A percentile compares a stretch with the other conserved stretches of the same genome.
phyloP scores from a whole-genome alignment of 2,797 vertebrate genomes.

The Smutsia temminckii region DNA sequence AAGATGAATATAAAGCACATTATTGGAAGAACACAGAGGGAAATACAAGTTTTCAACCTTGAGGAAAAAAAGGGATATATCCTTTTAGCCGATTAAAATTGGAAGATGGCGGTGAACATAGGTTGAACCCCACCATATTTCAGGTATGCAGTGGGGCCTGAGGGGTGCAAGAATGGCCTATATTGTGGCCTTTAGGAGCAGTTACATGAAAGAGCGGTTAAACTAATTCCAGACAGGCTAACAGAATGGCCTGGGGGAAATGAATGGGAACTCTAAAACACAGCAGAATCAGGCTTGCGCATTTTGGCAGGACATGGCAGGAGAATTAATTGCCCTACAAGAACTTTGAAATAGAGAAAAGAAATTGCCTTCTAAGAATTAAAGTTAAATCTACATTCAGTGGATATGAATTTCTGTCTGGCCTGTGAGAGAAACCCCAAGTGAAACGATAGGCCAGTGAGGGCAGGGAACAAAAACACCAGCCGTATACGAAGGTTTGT shows the following conservation, averaged over 20 bases:
- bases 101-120: neutral
- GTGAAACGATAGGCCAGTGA: neutral
- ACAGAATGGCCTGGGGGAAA: neutral
- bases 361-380: neutral
- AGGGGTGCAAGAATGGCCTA: rapidly evolving
- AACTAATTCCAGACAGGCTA: neutral
- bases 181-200: neutral
- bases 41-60: neutral
- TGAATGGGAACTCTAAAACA: neutral
- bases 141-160: rapidly evolving
- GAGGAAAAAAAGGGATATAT: neutral
- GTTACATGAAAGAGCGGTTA: neutral
- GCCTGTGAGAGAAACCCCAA: neutral
- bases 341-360: neutral
- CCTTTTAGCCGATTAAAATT: neutral
- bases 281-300: neutral
- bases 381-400: neutral
- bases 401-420: neutral
- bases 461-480: rapidly evolving
- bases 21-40: neutral
- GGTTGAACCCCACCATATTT: rapidly evolving
- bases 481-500: neutral
- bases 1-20: neutral
- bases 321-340: neutral
- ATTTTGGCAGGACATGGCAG: neutral